phyloP scores from a whole-genome alignment of 1,140 invertebrate genomes.

The Vollenhovia emeryi region DNA sequence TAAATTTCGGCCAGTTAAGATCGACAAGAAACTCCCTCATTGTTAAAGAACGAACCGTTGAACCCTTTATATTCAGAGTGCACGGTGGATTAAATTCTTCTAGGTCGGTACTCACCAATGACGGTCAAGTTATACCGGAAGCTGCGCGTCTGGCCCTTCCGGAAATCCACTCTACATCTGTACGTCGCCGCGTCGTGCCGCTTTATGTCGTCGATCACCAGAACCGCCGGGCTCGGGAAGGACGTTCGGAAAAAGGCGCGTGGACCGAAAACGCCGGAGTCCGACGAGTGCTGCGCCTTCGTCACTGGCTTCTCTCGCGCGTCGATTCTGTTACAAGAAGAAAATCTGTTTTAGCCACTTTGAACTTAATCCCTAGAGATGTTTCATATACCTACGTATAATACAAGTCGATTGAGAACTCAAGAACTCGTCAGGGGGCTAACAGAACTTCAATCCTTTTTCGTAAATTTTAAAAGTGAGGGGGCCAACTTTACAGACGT shows the following conservation, averaged over 20 bases:
- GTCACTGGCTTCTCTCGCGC: slow-evolving; percentile 91
- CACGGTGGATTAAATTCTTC: slow-evolving; percentile 1
- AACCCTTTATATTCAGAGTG: neutral
- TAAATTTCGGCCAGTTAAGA: no score
- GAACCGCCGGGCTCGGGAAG: slow-evolving; percentile 89
- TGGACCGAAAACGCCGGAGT: slow-evolving; percentile 91
- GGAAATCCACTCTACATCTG: slow-evolving; percentile 95
- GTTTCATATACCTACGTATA: no score
- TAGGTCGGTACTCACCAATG: slow-evolving; percentile 89
- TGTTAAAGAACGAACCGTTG: no score
- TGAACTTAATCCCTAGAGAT: neutral
- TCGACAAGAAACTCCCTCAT: no score
- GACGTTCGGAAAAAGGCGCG: slow-evolving; percentile 91
- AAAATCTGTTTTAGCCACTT: neutral
- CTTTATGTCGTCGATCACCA: slow-evolving; percentile 92
- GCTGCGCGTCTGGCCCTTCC: slow-evolving; percentile 94
- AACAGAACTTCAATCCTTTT: no score
- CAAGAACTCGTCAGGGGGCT: no score
- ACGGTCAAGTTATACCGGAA: slow-evolving; percentile 95
- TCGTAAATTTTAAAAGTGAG: no score
- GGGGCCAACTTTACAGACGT: no score
- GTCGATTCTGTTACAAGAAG: slow-evolving; percentile 89
- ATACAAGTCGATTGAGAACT: no score
- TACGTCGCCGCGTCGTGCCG: slow-evolving; percentile 94
- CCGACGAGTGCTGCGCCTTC: slow-evolving; percentile 91